Conservation (phyloP, 2,888 invertebrate genomes). For the Coremacera marginata region DNA sequence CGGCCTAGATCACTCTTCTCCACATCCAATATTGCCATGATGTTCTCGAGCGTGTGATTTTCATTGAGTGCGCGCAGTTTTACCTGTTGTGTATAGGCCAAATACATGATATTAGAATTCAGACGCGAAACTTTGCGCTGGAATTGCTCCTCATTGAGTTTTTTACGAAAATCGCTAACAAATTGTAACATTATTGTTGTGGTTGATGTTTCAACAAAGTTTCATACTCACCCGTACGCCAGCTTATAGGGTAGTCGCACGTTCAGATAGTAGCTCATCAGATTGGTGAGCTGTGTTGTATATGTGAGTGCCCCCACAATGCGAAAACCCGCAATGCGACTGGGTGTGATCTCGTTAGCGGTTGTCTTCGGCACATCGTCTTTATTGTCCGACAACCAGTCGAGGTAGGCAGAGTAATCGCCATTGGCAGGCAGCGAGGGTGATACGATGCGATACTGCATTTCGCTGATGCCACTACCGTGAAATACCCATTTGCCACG, state of each 20-base stretch:
- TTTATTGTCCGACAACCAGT: constrained; percentile 77
- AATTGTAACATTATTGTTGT: neutral
- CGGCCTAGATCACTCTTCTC: constrained; percentile 79
- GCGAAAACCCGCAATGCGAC: constrained; percentile 78
- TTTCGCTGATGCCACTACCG: constrained; percentile 76
- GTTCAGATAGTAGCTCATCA: constrained; percentile 87
- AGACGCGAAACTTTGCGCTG: constrained; percentile 80
- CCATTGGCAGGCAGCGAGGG: constrained; percentile 87
- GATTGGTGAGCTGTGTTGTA: constrained; percentile 85
- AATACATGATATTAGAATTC: constrained; percentile 83
- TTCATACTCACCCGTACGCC: constrained; percentile 73
- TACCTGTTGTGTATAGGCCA: constrained; percentile 84
- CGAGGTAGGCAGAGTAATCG: constrained; percentile 82
- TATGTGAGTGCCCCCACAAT: constrained; percentile 87
- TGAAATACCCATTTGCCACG: constrained; percentile 80
- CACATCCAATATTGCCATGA: constrained; percentile 78
- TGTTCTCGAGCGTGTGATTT: constrained; percentile 79
- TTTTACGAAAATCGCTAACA: constrained; percentile 83
- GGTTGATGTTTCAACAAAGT: neutral
- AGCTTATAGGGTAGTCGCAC: constrained; percentile 83
- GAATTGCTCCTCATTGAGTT: constrained; percentile 80
- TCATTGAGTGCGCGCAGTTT: constrained; percentile 75
- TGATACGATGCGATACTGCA: constrained; percentile 83
- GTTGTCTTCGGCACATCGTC: constrained; percentile 66
- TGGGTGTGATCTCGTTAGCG: constrained; percentile 72